Base-by-base conservation (phyloP, 2,113 vertebrate genomes). In the Cryptotis parvus region DNA sequence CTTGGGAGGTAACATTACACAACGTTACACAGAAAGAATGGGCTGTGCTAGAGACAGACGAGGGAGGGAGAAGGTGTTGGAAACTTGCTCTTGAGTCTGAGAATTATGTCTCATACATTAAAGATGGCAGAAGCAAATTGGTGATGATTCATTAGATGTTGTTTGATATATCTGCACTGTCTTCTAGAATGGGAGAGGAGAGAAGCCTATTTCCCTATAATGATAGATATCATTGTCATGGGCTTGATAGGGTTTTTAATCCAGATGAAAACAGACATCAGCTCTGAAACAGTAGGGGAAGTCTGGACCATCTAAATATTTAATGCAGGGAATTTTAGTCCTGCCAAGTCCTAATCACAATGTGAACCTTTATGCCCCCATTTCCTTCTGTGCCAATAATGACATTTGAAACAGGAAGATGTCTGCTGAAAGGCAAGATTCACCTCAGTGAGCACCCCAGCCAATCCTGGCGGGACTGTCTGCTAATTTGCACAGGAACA, bases 391-490 rank as follows among this genome's bases (percentile, higher is more conserved):
- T 73, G 82, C 61, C 82, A 88, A 12, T 90, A 85, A 93, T 88
- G 91, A 86, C 66, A 83, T 91, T 63, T 93, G 72, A 85, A 93
- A 79, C n/a, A 74, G 43, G 78, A 94, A 86, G 81, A 79, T 72
- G 82, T 79, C 79, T 73, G 69, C 52, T 45, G 55, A 72, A 75
- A 96, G 84, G 41, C 61, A 37, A 79, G 66, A 37, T 75, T 5
- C 1, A 26, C 39, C 35, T 74, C 81, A 35, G 41, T 49, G 26
- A 94, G 61, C 75, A 70, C 81, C 49, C 52, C 22, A 72, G 84
- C 49, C 82, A 74, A 0, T 41, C 75, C 43, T 81, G 66, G 68
- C 87, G 3, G 18, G 27, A 58, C 39, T 91, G 58, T 85, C 29
- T 66, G 55, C 72, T 88, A 58, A 94, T 94, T 94, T 94, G 68